Evolutionary conservation across 2,797 vertebrate species (phyloP).

Genomic region (Mormyrus hasselquistii): DNA sequence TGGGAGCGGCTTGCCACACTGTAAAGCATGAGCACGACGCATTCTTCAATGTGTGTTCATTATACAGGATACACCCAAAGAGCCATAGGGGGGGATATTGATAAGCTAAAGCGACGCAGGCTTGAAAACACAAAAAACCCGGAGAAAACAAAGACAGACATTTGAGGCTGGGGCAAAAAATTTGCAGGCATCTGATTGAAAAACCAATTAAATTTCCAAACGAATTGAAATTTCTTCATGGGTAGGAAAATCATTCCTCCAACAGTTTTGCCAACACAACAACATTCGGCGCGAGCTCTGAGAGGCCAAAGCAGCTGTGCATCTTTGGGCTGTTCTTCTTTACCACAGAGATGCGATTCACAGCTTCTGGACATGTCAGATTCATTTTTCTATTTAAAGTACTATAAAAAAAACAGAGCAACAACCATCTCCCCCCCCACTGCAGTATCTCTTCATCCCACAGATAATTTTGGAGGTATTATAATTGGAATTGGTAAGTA

Average conservation of each 20-base stretch:
- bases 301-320: background rate
- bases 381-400: background rate
- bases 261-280: background rate
- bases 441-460: background rate
- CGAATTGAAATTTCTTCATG: slow-evolving; percentile 37
- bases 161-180: background rate
- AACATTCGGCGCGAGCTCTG: background rate
- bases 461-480: background rate
- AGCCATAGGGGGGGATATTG: background rate
- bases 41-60: background rate
- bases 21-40: slow-evolving; percentile 43
- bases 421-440: background rate
- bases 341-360: background rate
- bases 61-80: background rate
- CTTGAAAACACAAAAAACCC: background rate
- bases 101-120: background rate
- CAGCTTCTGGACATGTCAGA: background rate
- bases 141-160: background rate
- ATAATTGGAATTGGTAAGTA: background rate
- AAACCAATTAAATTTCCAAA: slow-evolving; percentile 42
- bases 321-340: background rate
- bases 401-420: background rate
- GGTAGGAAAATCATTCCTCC: background rate
- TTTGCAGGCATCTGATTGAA: slow-evolving; percentile 39
- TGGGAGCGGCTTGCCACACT: slow-evolving; percentile 84